Conservation (phyloP, 1,140 invertebrate species). For the Heliothis subflexa region DNA sequence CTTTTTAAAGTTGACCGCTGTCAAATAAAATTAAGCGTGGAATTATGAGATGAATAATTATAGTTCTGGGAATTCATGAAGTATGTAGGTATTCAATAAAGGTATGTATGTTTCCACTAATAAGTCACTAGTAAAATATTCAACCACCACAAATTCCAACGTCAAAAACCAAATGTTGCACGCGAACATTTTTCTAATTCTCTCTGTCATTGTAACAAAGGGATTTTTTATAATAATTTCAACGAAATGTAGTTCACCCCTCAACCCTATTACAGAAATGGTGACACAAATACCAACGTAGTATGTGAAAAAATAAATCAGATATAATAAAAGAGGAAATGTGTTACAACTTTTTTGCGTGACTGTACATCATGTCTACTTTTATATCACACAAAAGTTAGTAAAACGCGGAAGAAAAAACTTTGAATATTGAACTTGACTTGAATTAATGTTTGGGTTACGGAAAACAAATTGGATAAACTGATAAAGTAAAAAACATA, state of each 20-base stretch:
- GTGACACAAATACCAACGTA: slow-evolving; percentile 1
- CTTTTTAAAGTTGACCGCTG: no score
- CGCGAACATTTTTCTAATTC: background rate
- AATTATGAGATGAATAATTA: no score
- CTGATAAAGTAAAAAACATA: no score
- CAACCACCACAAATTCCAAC: no score
- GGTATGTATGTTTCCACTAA: no score
- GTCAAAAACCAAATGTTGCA: background rate
- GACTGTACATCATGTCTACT: background rate
- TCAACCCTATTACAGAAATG: background rate
- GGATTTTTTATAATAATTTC: background rate
- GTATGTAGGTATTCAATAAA: no score
- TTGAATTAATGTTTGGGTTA: no score
- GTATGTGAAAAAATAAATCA: background rate
- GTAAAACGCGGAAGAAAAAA: background rate
- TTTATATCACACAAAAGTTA: background rate
- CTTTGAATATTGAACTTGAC: background rate
- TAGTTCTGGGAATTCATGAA: no score
- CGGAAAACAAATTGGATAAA: no score
- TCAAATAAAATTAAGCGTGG: no score
- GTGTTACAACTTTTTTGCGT: slow-evolving; percentile 1
- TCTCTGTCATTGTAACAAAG: background rate
- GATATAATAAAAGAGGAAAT: background rate
- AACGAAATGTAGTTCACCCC: background rate
- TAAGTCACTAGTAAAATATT: no score